Base-by-base conservation (phyloP, 1,140 invertebrate genomes). In the Zaprionus ghesquierei region DNA sequence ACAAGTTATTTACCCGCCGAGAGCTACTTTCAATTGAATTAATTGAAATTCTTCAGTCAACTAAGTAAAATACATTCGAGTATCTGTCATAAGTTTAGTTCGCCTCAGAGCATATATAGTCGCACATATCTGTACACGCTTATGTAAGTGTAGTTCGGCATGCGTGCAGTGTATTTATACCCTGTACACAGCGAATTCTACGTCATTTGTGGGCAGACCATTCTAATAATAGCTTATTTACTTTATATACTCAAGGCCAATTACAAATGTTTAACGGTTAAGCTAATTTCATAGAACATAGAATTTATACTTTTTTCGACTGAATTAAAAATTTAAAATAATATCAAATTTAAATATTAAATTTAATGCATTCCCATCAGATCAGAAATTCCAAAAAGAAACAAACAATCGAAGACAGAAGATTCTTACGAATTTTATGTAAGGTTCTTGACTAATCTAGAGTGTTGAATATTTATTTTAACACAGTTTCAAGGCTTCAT, bases 31-130 rank as follows among this genome's bases (percentile, higher is more conserved):
- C 84, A 89, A 89, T 89, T 89, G 85, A 89, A 89, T 89, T 89
- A 89, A 89, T 89, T 89, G 84, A 89, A 89, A 89, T 84, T 89
- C 80, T 69, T 89, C 66, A 62, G 51, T 87, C 69, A 76, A 86
- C 82, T 87, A 87, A 82, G 79, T 70, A 65, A 82, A 50, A 68
- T 60, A 69, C 51, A 20, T 35, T 9, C n/a, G 49, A 44, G 25
- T 49, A 59, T 54, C 41, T 61, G 50, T 70, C 54, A 69, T 55
- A 68, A 69, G 49, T 69, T 55, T 49, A 49, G 56, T 41, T 49
- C 23, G 33, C 44, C 44, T 25, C 10, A 8, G 12, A 23, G 6
- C 20, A 18, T 22, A 23, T 29, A 49, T 25, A 15, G 49, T 23
- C 49, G 5, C 12, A 51, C 22, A 51, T 13, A 46, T 33, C 8